These are phyloP conservation scores for Sclerodermus sp. DNA, from an alignment of 2,888 invertebrate species.

Conservation along the genomic window DNA sequence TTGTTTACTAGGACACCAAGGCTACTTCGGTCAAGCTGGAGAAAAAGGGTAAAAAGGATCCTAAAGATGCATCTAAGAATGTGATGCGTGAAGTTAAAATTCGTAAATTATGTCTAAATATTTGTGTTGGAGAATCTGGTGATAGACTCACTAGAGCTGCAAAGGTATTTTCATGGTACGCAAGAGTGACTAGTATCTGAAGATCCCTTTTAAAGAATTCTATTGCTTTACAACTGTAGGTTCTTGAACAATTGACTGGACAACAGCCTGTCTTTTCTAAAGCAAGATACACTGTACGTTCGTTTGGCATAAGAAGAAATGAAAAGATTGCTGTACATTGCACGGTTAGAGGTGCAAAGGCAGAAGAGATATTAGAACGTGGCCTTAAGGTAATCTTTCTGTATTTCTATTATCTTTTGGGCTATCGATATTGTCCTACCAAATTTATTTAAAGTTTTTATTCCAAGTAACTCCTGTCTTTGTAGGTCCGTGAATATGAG, in stretches of 20 bases:
- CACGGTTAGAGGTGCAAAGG: conserved; percentile 98
- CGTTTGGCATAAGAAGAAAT: conserved; percentile 99
- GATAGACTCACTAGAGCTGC: conserved; percentile 93
- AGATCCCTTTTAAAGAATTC: too few species aligned
- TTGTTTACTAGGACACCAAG: too few species aligned
- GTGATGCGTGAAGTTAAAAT: conserved; percentile 97
- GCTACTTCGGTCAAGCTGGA: too few species aligned
- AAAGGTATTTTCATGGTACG: conserved; percentile 78
- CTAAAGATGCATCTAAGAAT: conserved; percentile 86
- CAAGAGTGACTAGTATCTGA: not conserved
- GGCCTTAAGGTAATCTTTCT: conserved; percentile 81
- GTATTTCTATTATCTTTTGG: too few species aligned
- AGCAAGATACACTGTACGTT: conserved; percentile 97
- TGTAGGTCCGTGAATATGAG: conserved; percentile 98
- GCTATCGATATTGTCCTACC: too few species aligned
- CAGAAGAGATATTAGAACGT: conserved; percentile 97
- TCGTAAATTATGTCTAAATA: conserved; percentile 96
- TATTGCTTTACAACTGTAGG: conserved; percentile 60
- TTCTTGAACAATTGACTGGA: conserved; percentile 97
- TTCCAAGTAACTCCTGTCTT: too few species aligned
- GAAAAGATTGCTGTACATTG: conserved; percentile 99
- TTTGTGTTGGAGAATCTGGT: conserved; percentile 99
- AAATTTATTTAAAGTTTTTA: too few species aligned
- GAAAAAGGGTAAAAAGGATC: conserved; percentile 64
- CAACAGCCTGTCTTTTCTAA: conserved; percentile 99